Percentiles rank a stretch among this genome's conserved stretches.
phyloP scores from a whole-genome alignment of 2,888 invertebrate species.

The Lasius platythorax region DNA sequence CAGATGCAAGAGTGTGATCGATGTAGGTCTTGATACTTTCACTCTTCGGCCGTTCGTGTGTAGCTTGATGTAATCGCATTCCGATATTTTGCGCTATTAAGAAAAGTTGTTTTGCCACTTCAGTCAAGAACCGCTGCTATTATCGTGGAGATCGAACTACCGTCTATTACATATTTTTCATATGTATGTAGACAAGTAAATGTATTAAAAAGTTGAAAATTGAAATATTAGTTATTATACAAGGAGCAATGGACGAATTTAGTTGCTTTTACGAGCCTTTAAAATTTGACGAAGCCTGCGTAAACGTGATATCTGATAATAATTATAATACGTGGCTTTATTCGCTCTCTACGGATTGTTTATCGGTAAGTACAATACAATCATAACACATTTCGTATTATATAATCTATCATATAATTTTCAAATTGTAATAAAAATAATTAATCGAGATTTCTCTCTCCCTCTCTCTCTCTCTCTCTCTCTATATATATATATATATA shows the following conservation, averaged over 20 bases:
- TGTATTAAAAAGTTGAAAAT: background rate
- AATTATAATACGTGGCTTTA: constrained; percentile 87
- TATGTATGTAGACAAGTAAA: background rate
- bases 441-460: too few relatives aligned
- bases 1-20: background rate
- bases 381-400: background rate
- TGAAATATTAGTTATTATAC: background rate
- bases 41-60: background rate
- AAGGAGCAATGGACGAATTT: constrained; percentile 32
- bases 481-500: background rate
- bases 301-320: constrained; percentile 85
- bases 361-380: constrained; percentile 87
- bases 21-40: constrained; percentile 40
- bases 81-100: constrained; percentile 40
- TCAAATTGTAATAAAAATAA: background rate
- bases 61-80: constrained; percentile 34
- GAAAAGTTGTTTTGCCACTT: constrained; percentile 52
- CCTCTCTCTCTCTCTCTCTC: too few relatives aligned
- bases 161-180: background rate
- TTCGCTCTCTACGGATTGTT: constrained; percentile 90
- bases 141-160: background rate
- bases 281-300: constrained; percentile 90
- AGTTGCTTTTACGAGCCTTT: constrained; percentile 83
- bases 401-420: constrained; percentile 34
- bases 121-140: constrained; percentile 9